Conservation (phyloP, 2,113 vertebrate species). For the Pao palembangensis region DNA sequence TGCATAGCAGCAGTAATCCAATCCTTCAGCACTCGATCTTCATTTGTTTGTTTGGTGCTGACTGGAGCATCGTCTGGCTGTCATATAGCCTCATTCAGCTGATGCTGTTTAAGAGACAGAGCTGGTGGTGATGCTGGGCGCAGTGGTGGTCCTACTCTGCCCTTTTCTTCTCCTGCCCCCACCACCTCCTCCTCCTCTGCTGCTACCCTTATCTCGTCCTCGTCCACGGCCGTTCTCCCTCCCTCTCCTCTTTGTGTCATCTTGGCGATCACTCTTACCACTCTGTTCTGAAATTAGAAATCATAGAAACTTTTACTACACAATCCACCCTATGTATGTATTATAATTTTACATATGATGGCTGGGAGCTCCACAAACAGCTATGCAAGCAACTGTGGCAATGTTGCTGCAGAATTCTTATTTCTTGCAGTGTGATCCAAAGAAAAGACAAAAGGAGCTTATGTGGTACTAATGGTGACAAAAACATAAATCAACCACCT, state of each 20-base stretch:
- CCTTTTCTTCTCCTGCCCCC: conserved; percentile 78
- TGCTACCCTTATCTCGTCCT: conserved; percentile 44
- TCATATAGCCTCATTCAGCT: conserved; percentile 29
- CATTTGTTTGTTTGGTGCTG: conserved; percentile 21
- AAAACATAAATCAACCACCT: not conserved
- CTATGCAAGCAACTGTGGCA: not conserved
- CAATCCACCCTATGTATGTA: conserved; percentile 1
- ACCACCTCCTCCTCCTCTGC: conserved; percentile 57
- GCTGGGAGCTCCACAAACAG: not conserved
- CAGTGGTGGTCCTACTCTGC: conserved; percentile 71
- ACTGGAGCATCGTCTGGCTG: conserved; percentile 27
- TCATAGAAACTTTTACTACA: conserved; percentile 17
- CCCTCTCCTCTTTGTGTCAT: conserved; percentile 72
- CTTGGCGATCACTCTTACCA: conserved; percentile 69
- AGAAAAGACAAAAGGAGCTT: conserved; percentile 28
- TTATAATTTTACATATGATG: no score
- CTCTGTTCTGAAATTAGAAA: conserved; percentile 68
- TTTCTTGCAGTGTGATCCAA: conserved; percentile 3
- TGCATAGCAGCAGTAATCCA: conserved; percentile 72
- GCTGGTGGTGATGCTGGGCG: conserved; percentile 67
- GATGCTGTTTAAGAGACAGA: conserved; percentile 74
- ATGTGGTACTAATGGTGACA: conserved; percentile 29
- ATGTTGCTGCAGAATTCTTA: conserved; percentile 21
- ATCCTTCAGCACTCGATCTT: conserved; percentile 46
- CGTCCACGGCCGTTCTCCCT: conserved; percentile 55